Evolutionary conservation across 2,797 vertebrate genomes (phyloP).

Genomic region (Typhlichthys subterraneus): DNA sequence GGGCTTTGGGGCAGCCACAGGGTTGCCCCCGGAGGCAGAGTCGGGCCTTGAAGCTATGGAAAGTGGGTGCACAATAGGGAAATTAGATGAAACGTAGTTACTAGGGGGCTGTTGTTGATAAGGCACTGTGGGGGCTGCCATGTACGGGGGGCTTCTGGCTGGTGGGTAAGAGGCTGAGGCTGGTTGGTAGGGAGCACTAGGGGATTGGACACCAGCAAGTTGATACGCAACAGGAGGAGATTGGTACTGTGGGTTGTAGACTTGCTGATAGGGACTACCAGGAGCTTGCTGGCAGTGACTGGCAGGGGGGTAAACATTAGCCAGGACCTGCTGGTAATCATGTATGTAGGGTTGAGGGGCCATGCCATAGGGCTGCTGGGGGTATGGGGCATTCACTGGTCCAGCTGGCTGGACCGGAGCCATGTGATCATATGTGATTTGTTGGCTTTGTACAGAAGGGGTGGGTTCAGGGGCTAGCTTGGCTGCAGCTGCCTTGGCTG

Average conservation of each 20-base stretch:
- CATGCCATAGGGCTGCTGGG: constrained; percentile 78
- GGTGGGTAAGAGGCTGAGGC: constrained; percentile 57
- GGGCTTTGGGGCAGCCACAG: constrained; percentile 86
- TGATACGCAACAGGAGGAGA: constrained; percentile 62
- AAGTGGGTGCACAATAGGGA: constrained; percentile 39
- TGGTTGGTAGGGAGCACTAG: constrained; percentile 65
- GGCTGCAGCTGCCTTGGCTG: constrained; percentile 63
- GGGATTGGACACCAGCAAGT: constrained; percentile 62
- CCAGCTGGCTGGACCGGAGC: constrained; percentile 71
- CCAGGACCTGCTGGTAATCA: constrained; percentile 75
- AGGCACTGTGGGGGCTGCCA: constrained; percentile 59
- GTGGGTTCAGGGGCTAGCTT: constrained; percentile 64
- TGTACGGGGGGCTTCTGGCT: constrained; percentile 68
- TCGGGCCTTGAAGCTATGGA: constrained; percentile 80
- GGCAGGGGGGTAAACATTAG: constrained; percentile 57
- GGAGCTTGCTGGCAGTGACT: constrained; percentile 65
- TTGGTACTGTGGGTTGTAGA: constrained; percentile 71
- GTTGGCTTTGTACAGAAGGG: constrained; percentile 77
- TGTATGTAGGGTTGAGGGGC: constrained; percentile 70
- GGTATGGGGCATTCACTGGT: constrained; percentile 73
- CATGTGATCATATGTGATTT: constrained; percentile 68
- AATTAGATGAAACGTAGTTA: constrained; percentile 69
- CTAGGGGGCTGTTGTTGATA: constrained; percentile 75
- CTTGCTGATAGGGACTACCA: constrained; percentile 61
- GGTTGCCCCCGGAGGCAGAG: constrained; percentile 64